These are phyloP conservation scores for Cyclina sinensis DNA, from an alignment of 1,140 invertebrate genomes.

Conservation along the genomic window DNA sequence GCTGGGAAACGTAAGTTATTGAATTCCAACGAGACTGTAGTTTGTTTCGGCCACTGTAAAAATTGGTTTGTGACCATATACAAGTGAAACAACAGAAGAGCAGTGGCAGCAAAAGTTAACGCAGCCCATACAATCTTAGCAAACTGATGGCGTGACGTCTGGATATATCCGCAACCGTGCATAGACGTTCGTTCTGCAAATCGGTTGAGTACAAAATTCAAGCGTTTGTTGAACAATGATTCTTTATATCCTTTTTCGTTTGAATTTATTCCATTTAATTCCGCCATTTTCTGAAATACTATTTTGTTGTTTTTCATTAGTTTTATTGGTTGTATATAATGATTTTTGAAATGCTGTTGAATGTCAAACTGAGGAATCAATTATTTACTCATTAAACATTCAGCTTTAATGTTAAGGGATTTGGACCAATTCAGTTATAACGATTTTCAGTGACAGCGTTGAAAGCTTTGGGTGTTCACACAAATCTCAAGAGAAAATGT, in stretches of 20 bases:
- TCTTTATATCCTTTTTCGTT: not conserved
- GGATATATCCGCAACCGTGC: conserved; percentile 67
- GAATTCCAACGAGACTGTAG: conserved; percentile 41
- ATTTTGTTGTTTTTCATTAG: not conserved
- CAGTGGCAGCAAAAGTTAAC: conserved; percentile 36
- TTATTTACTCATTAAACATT: too few relatives aligned
- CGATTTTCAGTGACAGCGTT: too few relatives aligned
- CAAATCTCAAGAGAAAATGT: too few relatives aligned
- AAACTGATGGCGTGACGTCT: not conserved
- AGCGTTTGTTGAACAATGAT: not conserved
- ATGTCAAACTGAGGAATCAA: too few relatives aligned
- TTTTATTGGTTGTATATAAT: not conserved
- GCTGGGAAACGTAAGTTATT: conserved; percentile 74
- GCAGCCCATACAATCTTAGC: conserved; percentile 49
- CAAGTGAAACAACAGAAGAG: conserved; percentile 63
- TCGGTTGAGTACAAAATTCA: not conserved
- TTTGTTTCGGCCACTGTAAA: conserved; percentile 62
- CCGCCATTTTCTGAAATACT: not conserved
- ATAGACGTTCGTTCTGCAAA: conserved; percentile 69
- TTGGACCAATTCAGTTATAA: too few relatives aligned
- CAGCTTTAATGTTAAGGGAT: too few relatives aligned
- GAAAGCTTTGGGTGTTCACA: too few relatives aligned
- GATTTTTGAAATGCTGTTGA: too few relatives aligned
- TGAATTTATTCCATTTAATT: not conserved
- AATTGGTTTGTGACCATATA: conserved; percentile 60